Percentiles rank a stretch among this genome's conserved stretches.
These are phyloP conservation scores for Osmerus mordax DNA, from an alignment of 2,113 vertebrate genomes.

Conservation along the genomic window DNA sequence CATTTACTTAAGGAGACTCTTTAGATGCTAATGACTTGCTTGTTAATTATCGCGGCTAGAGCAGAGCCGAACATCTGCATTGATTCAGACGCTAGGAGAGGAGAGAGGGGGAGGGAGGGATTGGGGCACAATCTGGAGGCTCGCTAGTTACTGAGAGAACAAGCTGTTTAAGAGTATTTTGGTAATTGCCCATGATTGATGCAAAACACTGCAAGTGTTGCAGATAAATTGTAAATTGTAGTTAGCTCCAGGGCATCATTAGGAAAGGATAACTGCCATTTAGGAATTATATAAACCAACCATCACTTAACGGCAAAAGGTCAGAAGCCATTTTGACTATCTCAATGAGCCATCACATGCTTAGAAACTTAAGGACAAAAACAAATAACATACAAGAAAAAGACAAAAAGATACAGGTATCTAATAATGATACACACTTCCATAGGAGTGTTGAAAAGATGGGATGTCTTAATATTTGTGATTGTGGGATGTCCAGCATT, in stretches of 20 bases:
- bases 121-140: conserved; percentile 70
- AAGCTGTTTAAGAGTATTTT: conserved; percentile 72
- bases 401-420: no score
- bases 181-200: conserved; percentile 72
- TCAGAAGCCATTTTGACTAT: background rate
- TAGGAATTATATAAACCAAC: background rate
- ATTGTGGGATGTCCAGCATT: no score
- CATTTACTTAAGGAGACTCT: conserved; percentile 69
- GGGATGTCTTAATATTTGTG: no score
- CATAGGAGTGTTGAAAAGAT: no score
- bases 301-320: background rate
- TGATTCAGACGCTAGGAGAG: conserved; percentile 63
- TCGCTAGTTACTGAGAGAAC: conserved; percentile 60
- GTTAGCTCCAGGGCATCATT: conserved; percentile 34
- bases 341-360: no score
- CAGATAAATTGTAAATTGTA: conserved; percentile 54
- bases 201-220: conserved; percentile 44
- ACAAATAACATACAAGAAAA: no score
- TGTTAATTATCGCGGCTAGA: conserved; percentile 73
- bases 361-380: no score
- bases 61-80: conserved; percentile 76
- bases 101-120: conserved; percentile 43
- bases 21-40: conserved; percentile 73
- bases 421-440: no score
- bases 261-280: background rate